These are phyloP conservation scores for Echinometra lucunter DNA, from an alignment of 53 echinoderm and acorn worm species.

Conservation along the genomic window DNA sequence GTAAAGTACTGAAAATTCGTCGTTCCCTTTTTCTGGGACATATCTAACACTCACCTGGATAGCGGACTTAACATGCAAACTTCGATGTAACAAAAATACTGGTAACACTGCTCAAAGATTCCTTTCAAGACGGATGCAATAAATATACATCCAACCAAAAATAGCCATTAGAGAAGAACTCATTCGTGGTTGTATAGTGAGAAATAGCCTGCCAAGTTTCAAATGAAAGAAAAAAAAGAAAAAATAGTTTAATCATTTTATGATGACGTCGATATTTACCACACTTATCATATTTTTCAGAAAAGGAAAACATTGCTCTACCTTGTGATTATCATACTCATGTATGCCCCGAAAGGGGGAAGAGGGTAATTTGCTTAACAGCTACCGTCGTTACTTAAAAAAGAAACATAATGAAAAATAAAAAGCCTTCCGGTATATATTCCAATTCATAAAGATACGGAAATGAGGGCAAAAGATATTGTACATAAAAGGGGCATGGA, in stretches of 20 bases:
- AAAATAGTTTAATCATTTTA: not conserved
- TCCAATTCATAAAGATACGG: too few relatives aligned
- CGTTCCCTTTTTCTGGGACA: too few relatives aligned
- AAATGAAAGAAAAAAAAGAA: not conserved
- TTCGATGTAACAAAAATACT: slow-evolving; percentile 67
- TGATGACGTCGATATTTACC: not conserved
- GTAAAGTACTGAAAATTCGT: too few relatives aligned
- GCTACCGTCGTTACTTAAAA: too few relatives aligned
- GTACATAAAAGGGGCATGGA: too few relatives aligned
- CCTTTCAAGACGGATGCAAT: slow-evolving; percentile 65
- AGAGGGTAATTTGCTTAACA: too few relatives aligned
- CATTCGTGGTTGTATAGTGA: slow-evolving; percentile 70
- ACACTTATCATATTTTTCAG: not conserved
- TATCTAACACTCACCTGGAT: slow-evolving; percentile 77
- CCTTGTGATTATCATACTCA: too few relatives aligned
- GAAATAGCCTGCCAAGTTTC: slow-evolving; percentile 13
- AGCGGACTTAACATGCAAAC: slow-evolving; percentile 74
- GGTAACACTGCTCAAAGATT: slow-evolving; percentile 59
- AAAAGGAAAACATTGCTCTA: not conserved
- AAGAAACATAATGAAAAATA: too few relatives aligned
- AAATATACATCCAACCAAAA: slow-evolving; percentile 77
- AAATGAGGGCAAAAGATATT: too few relatives aligned
- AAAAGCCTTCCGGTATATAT: too few relatives aligned
- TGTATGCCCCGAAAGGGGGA: too few relatives aligned
- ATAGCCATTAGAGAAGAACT: slow-evolving; percentile 89